Evolutionary conservation across 2,888 invertebrate genomes (phyloP), one percentile per base, ranked within the genome.

Genomic region (Calameuta filiformis): DNA sequence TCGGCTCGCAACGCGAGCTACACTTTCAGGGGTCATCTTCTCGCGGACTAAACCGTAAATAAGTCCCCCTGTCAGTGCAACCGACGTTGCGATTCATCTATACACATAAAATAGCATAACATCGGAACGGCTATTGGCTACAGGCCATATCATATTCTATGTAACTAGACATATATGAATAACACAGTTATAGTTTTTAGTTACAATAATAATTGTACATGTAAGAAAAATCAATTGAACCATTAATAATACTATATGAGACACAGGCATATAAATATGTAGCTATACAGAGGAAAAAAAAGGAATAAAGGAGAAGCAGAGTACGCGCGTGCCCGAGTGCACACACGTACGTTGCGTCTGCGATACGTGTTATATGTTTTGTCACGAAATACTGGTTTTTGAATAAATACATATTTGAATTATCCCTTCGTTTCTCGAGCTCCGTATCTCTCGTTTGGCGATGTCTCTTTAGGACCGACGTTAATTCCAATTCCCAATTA

Each of bases 321-420:
- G 84, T 80, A 79, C 86, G 86, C 84, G 83, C 87, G 87, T 77
- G 81, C 84, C 84, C 77, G 81, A 81, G 80, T 83, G 85, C 83
- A 87, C 87, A 84, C 84, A 87, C 83, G 84, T 82, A 84, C 83
- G 85, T 85, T 87, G 86, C 87, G 85, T 87, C 84, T 83, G 79
- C 81, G 84, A 87, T 84, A 82, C 86, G 85, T 85, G 86, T 87
- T 87, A 85, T 86, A 89, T 89, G 89, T 89, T 89, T 90, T 89
- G 87, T 89, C 90, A 89, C 85, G 85, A 88, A 87, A 89, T 89
- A 89, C 84, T 89, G 88, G 85, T 90, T 90, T 90, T 90, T 89
- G 84, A 89, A 90, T 89, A 88, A 89, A 89, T 88, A 90, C 90
- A 89, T 90, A 89, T 89, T 90, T 90, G 88, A 90, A 87, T 87